Base-by-base conservation (phyloP, 2,113 vertebrate species). In the Leptodactylus fuscus region DNA sequence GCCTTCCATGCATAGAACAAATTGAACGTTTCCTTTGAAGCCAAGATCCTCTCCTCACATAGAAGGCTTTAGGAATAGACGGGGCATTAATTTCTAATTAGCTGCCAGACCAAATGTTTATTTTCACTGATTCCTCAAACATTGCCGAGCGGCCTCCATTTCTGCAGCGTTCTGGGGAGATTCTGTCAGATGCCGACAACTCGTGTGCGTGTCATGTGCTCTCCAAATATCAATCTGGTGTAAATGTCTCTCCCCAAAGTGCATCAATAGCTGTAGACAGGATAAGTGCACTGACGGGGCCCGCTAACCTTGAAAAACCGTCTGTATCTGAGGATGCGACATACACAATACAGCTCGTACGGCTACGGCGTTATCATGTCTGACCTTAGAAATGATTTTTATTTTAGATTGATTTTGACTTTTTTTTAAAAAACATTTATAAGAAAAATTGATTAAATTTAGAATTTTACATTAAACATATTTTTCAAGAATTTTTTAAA, bases 31-130 rank as follows among this genome's bases (percentile, higher is more conserved):
- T 58, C 6, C 74, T 51, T 24, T 60, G 27, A 71, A 53, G 81
- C 36, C 24, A 32, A 48, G 51, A 76, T 32, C n/a, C 29, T 44
- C 13, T 9, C 27, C 10, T 70, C 44, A 55, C 77, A 53, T 65
- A 70, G 13, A 41, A 79, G 44, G 75, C 7, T 58, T 46, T n/a
- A 81, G 44, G 22, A 80, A 86, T 58, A 36, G 34, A 71, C 44
- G 51, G 49, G 62, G 51, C 24, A 86, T 86, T 85, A 58, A 85
- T 58, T 85, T 58, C 75, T 80, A 80, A 86, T 86, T 80, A 60
- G 51, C 77, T 62, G 65, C 38, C 77, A 73, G 77, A 73, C 67
- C 84, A 73, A 86, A 73, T 86, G 84, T 81, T 80, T 80, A 80
- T 73, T 79, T 71, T 80, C 76, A 46, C 38, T 24, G 76, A 81